Evolutionary conservation across 2,113 vertebrate genomes (phyloP), one percentile per base, ranked within the genome.

Genomic region (Xenopus laevis): DNA sequence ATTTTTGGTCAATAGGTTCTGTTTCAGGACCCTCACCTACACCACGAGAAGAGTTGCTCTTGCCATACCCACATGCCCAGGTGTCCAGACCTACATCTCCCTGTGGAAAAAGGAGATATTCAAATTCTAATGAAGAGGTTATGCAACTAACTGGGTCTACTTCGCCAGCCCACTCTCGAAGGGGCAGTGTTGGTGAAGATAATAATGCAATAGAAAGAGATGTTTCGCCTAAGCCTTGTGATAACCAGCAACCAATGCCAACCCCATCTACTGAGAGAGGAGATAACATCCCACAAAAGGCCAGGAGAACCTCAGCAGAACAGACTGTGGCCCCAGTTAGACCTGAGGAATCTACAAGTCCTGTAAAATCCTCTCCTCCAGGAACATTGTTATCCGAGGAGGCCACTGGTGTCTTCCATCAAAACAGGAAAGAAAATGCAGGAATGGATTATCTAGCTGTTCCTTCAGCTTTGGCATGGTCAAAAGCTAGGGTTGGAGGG

Each of bases 371-470:
- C 27, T 81, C 82, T 57, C 68, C 81, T 21, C 68, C 77, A 0
- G 84, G 79, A 23, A 46, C 50, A 17, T 55, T 27, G 46, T 8
- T 44, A 18, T 74, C 72, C 2, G 83, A 86, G 21, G 85, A 86
- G 9, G 84, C 84, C 0, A 45, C 27, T 21, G 65, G 57, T 13
- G 74, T 81, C 78, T 87, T 92, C 2, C 86, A 84, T 76, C 90
- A 92, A 64, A 58, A 77, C 33, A 89, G 89, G 70, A 93, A 94
- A 82, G 91, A 89, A 82, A 84, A 82, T 40, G 78, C 82, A 0
- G 88, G 93, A 71, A 96, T 96, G 95, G 93, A 96, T 85, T 96
- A 96, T 81, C 87, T 96, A 79, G 93, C 93, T 5, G 95, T 96
- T n/a, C 95, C 95, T 3, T 91, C 94, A 17, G 89, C 94, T 4